A percentile compares a stretch with the other conserved stretches of the same genome.
Conservation (phyloP, 2,113 vertebrate species). For the Lanius ludovicianus region DNA sequence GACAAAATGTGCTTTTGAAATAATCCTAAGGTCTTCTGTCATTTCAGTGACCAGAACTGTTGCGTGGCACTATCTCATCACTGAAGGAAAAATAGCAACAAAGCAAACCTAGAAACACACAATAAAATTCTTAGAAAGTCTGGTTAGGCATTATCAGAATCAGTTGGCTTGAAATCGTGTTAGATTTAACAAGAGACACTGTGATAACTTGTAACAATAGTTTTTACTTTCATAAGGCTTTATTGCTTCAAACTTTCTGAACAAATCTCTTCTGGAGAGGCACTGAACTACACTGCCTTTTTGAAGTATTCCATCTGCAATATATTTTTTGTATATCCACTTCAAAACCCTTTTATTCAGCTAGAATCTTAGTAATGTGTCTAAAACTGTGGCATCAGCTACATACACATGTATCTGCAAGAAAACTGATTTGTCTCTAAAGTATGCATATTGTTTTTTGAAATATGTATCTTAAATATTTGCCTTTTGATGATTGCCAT, state of each 20-base stretch:
- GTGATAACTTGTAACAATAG: not conserved
- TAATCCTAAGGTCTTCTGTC: not conserved
- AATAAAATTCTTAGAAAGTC: not conserved
- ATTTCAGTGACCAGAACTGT: not conserved
- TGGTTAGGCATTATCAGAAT: not conserved
- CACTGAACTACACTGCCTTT: not conserved
- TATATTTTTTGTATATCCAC: not conserved
- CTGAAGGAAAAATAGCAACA: not conserved
- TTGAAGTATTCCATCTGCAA: not conserved
- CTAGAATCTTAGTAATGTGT: not conserved
- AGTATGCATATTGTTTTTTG: not conserved
- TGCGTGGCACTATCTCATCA: not conserved
- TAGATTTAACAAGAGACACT: not conserved
- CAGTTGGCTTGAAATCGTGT: not conserved
- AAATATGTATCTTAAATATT: not conserved
- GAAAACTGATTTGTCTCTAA: not conserved
- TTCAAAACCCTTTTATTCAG: not conserved
- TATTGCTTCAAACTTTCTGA: not conserved
- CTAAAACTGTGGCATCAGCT: not conserved
- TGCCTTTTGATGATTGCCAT: not conserved
- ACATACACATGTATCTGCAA: not conserved
- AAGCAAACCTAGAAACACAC: not conserved
- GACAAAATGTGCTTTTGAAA: not conserved
- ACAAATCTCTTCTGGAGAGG: not conserved
- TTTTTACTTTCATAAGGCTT: not conserved